A percentile compares a stretch with the other conserved stretches of the same genome.
These are phyloP conservation scores for Pachydiplax longipennis DNA, from an alignment of 2,888 invertebrate species.

Conservation along the genomic window DNA sequence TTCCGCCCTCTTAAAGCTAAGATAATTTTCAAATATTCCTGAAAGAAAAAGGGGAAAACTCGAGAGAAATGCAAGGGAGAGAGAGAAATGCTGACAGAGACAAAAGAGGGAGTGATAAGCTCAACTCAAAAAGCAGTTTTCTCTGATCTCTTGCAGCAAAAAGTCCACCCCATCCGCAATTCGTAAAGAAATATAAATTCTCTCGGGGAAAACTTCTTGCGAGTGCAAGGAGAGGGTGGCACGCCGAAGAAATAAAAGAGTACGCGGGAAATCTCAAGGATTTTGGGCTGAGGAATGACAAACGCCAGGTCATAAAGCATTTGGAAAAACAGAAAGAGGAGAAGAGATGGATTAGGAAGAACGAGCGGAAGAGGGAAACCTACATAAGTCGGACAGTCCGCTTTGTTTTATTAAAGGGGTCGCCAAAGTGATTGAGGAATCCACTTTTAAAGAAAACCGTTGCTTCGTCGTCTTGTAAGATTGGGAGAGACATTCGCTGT, in stretches of 20 bases:
- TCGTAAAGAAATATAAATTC: neutral
- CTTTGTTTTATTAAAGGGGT: neutral
- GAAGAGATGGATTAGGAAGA: neutral
- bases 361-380: neutral
- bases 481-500: no score
- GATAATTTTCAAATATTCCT: neutral
- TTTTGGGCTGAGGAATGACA: neutral
- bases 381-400: neutral
- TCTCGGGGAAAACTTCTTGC: neutral
- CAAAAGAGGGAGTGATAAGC: neutral
- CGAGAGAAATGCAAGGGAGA: neutral
- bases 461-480: no score
- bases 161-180: neutral
- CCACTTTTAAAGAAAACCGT: no score
- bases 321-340: neutral
- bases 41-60: neutral
- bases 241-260: neutral
- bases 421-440: neutral
- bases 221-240: neutral
- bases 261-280: neutral
- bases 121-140: neutral
- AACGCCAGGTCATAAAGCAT: constrained; percentile 38
- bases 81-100: neutral
- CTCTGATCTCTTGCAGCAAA: neutral
- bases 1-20: no score